Base-by-base conservation (phyloP, 2,113 vertebrate genomes). In the Amazona vittata region DNA sequence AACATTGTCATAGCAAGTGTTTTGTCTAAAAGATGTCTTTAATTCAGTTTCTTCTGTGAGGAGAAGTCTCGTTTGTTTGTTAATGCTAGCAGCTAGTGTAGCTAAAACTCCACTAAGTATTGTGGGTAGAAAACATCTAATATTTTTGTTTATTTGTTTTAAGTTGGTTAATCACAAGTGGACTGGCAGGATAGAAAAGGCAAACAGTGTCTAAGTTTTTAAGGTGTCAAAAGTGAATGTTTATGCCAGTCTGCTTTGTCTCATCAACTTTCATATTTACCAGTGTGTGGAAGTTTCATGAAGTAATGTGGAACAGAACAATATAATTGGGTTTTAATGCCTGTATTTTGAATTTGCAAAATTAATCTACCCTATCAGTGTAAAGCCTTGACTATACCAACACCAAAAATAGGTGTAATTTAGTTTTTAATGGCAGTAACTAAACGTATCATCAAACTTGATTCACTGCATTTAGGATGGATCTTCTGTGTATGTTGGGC, bases 251-350 rank as follows among this genome's bases (percentile, higher is more conserved):
- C 5, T 70, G 12, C 33, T 29, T 67, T 37, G 39, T 70, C 41
- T 89, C 5, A 4, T 63, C 33, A 25, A 7, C 18, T 68, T 68
- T 17, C 7, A 3, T 49, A 10, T 83, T 83, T 57, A n/a, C 29
- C 4, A 1, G 0, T 41, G 26, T 28, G 41, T 59, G n/a, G 8
- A 33, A 4, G 2, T 41, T 79, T n/a, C 21, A 8, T 47, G 28
- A 24, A 63, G 15, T 43, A 47, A 69, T 10, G 7, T 3, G 67
- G 65, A 39, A 57, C 37, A 49, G 5, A 53, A 4, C 5, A 22
- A 0, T 31, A 3, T 6, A 10, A 35, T 60, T 73, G 6, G n/a
- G 22, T 20, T 85, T 68, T 33, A 64, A 25, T 14, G 59, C 15
- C 22, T 83, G 1, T 60, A 10, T 89, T 67, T 67, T 52, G 20